phyloP scores from a whole-genome alignment of 2,888 invertebrate species.

The Melipona beecheii region DNA sequence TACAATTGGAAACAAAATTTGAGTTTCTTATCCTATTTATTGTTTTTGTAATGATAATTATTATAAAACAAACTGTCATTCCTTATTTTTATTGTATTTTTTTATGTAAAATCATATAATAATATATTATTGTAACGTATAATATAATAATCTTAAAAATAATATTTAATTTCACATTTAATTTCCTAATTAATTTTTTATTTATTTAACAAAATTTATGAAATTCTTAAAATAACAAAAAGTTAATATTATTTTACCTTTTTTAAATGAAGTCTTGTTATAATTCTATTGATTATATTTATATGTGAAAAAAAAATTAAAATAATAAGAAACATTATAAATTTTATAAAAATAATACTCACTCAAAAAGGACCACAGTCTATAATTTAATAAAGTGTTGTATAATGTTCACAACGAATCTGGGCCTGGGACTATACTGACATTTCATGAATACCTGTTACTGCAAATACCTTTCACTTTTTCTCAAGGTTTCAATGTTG shows the following conservation, averaged over 20 bases:
- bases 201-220: no score
- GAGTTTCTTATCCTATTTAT: background rate
- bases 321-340: background rate
- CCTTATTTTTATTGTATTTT: background rate
- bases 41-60: background rate
- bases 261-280: background rate
- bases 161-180: background rate
- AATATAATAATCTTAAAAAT: background rate
- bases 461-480: slow-evolving; percentile 35
- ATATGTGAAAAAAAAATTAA: background rate
- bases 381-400: background rate
- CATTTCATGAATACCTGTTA: background rate
- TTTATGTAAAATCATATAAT: no score
- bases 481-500: slow-evolving; percentile 8
- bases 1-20: no score
- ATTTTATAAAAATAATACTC: slow-evolving; percentile 3
- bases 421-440: background rate
- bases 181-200: no score
- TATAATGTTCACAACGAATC: background rate
- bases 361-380: background rate
- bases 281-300: background rate
- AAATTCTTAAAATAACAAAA: no score
- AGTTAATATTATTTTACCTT: no score
- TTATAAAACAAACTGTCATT: background rate
- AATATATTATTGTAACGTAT: background rate